These are phyloP conservation scores for Pinctada fucata DNA, from an alignment of 2,888 invertebrate genomes.

Conservation along the genomic window DNA sequence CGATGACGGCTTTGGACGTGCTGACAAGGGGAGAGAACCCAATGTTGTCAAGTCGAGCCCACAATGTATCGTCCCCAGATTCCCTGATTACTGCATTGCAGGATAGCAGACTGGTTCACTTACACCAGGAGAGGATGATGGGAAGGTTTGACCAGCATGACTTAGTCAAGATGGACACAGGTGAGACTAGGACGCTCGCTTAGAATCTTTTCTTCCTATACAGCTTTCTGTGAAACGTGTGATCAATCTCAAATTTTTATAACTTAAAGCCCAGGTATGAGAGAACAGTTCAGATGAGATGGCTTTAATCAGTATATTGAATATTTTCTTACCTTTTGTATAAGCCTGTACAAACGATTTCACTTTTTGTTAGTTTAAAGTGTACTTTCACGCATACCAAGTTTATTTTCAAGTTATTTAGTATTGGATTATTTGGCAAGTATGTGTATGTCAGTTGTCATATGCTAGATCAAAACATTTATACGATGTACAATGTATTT, in stretches of 20 bases:
- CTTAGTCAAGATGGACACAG: slow-evolving; percentile 65
- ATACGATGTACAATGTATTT: too few species aligned
- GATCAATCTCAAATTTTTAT: slow-evolving; percentile 2
- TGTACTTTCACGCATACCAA: too few species aligned
- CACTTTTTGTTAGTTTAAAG: too few species aligned
- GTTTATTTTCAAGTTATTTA: too few species aligned
- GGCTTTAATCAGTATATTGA: too few species aligned
- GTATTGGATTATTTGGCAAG: too few species aligned
- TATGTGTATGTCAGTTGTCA: too few species aligned
- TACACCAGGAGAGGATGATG: not conserved
- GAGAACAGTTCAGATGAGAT: too few species aligned
- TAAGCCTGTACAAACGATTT: too few species aligned
- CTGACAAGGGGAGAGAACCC: slow-evolving; percentile 58
- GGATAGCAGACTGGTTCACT: not conserved
- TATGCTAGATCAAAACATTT: too few species aligned
- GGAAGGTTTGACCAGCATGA: not conserved
- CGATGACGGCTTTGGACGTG: slow-evolving; percentile 51
- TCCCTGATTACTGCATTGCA: slow-evolving; percentile 56
- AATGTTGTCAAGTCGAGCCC: slow-evolving; percentile 55
- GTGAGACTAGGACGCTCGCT: slow-evolving; percentile 36
- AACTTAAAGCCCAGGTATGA: too few species aligned
- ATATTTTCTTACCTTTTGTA: too few species aligned
- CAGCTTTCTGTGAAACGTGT: not conserved
- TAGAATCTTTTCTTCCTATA: not conserved
- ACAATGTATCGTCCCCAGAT: slow-evolving; percentile 59